These are phyloP conservation scores for Ochotona princeps DNA, from an alignment of 2,113 vertebrate species.

Conservation along the genomic window DNA sequence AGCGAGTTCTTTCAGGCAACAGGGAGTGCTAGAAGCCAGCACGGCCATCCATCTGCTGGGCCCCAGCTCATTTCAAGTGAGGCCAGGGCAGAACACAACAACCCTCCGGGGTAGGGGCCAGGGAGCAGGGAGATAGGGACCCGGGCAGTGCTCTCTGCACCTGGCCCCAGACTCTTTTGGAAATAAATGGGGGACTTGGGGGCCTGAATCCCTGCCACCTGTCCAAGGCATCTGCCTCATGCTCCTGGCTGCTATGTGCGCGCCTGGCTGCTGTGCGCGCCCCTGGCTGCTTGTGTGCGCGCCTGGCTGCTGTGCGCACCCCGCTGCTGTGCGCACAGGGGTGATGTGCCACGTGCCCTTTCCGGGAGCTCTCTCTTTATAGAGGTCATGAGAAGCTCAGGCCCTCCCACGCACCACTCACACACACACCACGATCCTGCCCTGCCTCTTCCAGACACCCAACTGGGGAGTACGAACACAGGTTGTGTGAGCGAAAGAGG, in stretches of 20 bases:
- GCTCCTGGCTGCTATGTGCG: background rate
- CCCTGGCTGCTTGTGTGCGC: background rate
- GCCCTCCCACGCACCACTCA: constrained; percentile 42
- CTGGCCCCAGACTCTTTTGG: background rate
- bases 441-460: constrained; percentile 39
- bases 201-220: background rate
- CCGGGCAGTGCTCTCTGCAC: background rate
- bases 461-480: no score
- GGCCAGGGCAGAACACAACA: constrained; percentile 79
- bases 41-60: constrained; percentile 87
- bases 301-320: no score
- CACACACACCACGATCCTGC: constrained; percentile 44
- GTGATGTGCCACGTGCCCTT: no score
- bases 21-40: constrained; percentile 87
- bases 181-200: constrained; percentile 50
- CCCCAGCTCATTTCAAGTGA: constrained; percentile 84
- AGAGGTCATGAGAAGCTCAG: constrained; percentile 47
- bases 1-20: constrained; percentile 88
- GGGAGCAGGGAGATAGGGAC: background rate
- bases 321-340: no score
- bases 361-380: constrained; percentile 28
- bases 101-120: background rate
- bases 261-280: background rate
- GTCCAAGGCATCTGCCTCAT: background rate
- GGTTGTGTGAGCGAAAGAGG: background rate